Evolutionary conservation across 2,888 invertebrate species (phyloP).

Genomic region (Leucophora obtusa): DNA sequence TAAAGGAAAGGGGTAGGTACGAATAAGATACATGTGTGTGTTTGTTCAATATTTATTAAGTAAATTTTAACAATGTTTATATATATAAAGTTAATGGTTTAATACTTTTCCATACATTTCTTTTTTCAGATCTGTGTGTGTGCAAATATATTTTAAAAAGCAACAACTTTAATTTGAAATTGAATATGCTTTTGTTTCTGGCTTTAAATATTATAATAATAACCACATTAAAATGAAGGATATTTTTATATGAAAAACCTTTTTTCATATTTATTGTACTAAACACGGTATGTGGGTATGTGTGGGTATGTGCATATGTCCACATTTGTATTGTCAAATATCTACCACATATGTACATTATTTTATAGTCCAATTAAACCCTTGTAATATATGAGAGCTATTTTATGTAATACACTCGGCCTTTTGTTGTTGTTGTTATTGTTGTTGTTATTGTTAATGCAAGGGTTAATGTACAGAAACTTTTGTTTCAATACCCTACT

Average conservation of each 20-base stretch:
- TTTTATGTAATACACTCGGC: conserved; percentile 59
- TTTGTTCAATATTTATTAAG: neutral
- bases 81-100: neutral
- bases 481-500: too few species aligned
- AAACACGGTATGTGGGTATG: too few species aligned
- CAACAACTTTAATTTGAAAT: neutral
- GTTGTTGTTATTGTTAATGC: conserved; percentile 24
- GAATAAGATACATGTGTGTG: too few species aligned
- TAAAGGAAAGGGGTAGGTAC: conserved; percentile 20
- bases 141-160: neutral
- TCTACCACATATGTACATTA: conserved; percentile 58
- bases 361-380: conserved; percentile 64
- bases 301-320: too few species aligned
- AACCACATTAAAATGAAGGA: neutral
- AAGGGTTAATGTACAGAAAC: conserved; percentile 24
- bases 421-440: conserved; percentile 13
- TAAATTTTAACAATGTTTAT: neutral
- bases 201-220: too few species aligned
- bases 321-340: conserved; percentile 36
- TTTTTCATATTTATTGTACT: neutral
- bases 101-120: too few species aligned
- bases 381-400: conserved; percentile 63
- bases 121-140: neutral
- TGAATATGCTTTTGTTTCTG: neutral
- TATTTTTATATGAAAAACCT: neutral